These are phyloP conservation scores for Lepisosteus osseus DNA, from an alignment of 2,113 vertebrate genomes.

Conservation along the genomic window DNA sequence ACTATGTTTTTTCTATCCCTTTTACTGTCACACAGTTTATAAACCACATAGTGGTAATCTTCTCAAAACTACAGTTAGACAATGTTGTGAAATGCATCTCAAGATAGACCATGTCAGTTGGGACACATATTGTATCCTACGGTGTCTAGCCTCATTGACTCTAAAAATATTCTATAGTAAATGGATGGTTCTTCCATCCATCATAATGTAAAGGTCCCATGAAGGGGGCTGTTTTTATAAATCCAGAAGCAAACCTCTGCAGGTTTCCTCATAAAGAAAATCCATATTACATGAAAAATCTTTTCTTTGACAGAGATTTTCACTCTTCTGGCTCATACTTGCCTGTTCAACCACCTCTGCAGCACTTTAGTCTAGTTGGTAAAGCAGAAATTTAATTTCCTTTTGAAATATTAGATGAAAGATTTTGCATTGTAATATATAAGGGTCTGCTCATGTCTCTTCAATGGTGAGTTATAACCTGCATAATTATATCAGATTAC, in stretches of 20 bases:
- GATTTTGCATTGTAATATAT: slow-evolving; percentile 6
- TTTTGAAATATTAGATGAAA: slow-evolving; percentile 1
- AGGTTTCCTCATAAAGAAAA: slow-evolving; percentile 43
- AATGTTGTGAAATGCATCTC: not conserved
- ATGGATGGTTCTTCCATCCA: not conserved
- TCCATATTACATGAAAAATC: slow-evolving; percentile 37
- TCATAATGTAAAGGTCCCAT: slow-evolving; percentile 7
- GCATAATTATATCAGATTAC: slow-evolving; percentile 49
- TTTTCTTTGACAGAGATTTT: slow-evolving; percentile 52
- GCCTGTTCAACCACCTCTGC: slow-evolving; percentile 13
- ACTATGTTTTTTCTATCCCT: too few species aligned
- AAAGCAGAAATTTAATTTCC: too few species aligned
- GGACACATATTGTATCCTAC: not conserved
- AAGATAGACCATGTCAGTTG: not conserved
- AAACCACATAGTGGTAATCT: too few species aligned
- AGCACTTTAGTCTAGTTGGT: too few species aligned
- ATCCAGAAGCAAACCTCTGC: slow-evolving; percentile 60
- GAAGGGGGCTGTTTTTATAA: slow-evolving; percentile 66
- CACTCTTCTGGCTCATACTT: slow-evolving; percentile 31
- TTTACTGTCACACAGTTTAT: too few species aligned
- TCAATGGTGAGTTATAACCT: slow-evolving; percentile 53
- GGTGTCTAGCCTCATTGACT: not conserved
- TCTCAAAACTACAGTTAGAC: not conserved
- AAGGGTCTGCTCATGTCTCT: slow-evolving; percentile 25
- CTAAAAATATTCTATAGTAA: not conserved